Base-by-base conservation (phyloP, 2,113 vertebrate species). In the Bos indicus region DNA sequence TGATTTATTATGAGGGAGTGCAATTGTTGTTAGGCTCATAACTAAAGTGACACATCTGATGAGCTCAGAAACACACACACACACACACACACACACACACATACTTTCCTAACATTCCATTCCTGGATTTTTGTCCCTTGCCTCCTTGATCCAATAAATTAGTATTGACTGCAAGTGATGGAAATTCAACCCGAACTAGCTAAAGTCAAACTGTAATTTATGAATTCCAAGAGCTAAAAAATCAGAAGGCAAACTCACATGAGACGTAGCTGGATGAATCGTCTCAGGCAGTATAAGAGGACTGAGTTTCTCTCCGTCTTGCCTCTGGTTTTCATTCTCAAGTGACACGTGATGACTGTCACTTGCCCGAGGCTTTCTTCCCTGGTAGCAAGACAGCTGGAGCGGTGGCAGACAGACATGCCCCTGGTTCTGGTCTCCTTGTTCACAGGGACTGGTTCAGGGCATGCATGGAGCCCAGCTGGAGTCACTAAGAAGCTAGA, bases 141-240 rank as follows among this genome's bases (percentile, higher is more conserved):
- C 26, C 30, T 33, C 11, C 54, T 56, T 52, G 7, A 85, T 54
- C 40, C 84, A 64, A 87, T 51, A 43, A 62, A 6, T 83, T 15
- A 67, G 21, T 33, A 82, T 6, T 57, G 48, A 83, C 12, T 59
- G 12, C 19, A 80, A 84, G 13, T 7, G 30, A 60, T 40, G 86
- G 14, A 81, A 81, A 57, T 52, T 67, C 28, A 88, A 19, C 33
- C 52, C 1, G 54, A 67, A 89, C 2, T 13, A 54, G 25, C 28
- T 80, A 6, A 91, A 54, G 6, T 57, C 51, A 94, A 97, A 85
- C 52, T 17, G 36, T 52, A 89, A 36, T 43, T 89, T 57, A 59
- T 54, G 40, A 94, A 54, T 26, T 67, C 14, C 33, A 81, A 62
- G 33, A 80, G 28, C 25, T n/a, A 10, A 23, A 67, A 54, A 71